Evolutionary conservation across 2,888 invertebrate genomes (phyloP), one percentile per base, ranked within the genome.

Genomic region (Schrankia costaestrigalis): DNA sequence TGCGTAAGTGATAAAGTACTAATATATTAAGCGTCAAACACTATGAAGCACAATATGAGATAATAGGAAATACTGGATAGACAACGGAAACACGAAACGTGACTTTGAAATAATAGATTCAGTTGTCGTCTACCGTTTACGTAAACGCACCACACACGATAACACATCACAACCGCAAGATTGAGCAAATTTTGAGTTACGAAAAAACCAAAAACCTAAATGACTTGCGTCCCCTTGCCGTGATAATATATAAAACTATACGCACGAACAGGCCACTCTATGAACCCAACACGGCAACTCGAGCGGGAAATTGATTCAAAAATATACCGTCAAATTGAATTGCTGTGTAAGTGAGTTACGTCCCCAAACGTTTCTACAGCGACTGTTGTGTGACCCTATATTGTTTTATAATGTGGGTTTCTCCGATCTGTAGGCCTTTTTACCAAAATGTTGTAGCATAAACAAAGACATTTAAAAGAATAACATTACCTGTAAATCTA

Each of bases 301-400:
- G 54, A 56, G 58, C 71, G 68, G 37, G 53, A 74, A 76, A 76
- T 76, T 72, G 73, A 71, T 73, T 73, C 69, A 76, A 73, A 75
- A 73, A 73, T 72, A 69, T 66, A 62, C 70, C 62, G 60, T 63
- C 65, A 69, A 70, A 72, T 70, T 68, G 71, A 71, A 73, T 63
- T 56, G 57, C 55, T 9, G n/a, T 45, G 43, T 56, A 56, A 61
- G 63, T 61, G 59, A 61, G 60, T 62, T 58, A 59, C 48, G 50
- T 31, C 40, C 46, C 43, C 28, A 42, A 36, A 38, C 22, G 31
- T 26, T 44, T 36, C 34, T 29, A 38, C 21, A 41, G 35, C 41
- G 24, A 29, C 30, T 29, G 14, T 12, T 30, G 18, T 13, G n/a
- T 34, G 31, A 28, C 35, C 35, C 8, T 32, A 32, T 13, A 42